A percentile compares a stretch with the other conserved stretches of the same genome.
Evolutionary conservation across 2,113 vertebrate species (phyloP).

Genomic region (Sturnira hondurensis): DNA sequence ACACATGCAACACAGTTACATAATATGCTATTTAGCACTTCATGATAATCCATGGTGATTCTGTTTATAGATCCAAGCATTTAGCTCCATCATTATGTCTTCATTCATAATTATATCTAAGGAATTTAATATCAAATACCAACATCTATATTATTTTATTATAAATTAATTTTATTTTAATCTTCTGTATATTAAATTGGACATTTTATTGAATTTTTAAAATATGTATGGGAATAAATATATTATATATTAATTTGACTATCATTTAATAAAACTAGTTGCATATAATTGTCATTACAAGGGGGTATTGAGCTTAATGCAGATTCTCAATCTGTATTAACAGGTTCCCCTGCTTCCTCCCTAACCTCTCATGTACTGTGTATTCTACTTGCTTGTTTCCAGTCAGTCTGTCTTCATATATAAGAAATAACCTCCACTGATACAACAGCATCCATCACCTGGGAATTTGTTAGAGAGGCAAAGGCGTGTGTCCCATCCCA

Average conservation of each 20-base stretch:
- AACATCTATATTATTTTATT: not conserved
- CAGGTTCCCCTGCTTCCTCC: not conserved
- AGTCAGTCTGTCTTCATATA: not conserved
- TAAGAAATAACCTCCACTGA: not conserved
- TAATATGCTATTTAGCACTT: not conserved
- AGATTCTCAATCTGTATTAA: not conserved
- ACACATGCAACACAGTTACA: too few species aligned
- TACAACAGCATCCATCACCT: not conserved
- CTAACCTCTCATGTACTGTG: not conserved
- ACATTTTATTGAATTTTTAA: not conserved
- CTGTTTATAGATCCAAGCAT: not conserved
- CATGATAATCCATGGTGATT: not conserved
- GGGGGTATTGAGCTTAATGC: not conserved
- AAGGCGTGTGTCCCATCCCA: fast-evolving
- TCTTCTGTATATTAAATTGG: not conserved
- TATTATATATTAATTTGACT: not conserved
- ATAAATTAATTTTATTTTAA: not conserved
- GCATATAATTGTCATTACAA: not conserved
- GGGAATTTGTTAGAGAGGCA: not conserved
- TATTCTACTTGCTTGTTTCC: not conserved
- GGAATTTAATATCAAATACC: not conserved
- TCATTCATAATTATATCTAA: not conserved
- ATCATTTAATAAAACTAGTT: not conserved
- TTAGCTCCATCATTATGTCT: not conserved
- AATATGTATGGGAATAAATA: not conserved